phyloP scores from a whole-genome alignment of 2,113 vertebrate species.

The Aspiorhynchus laticeps region DNA sequence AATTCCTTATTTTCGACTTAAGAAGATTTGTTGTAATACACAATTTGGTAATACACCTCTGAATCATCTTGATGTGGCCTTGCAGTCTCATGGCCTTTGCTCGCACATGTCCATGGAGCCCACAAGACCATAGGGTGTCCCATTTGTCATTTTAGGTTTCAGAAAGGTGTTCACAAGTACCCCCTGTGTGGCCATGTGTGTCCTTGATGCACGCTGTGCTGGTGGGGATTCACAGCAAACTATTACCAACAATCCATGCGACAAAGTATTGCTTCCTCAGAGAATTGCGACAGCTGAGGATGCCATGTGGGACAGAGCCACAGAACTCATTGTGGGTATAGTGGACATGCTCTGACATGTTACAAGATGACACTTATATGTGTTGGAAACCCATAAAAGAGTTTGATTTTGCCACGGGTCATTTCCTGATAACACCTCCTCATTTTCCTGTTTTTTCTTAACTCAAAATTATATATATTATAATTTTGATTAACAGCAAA shows the following conservation, averaged over 20 bases:
- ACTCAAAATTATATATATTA: too few relatives aligned
- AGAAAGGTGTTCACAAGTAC: background rate
- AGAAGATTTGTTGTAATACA: too few relatives aligned
- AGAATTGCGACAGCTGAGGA: background rate
- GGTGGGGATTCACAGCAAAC: background rate
- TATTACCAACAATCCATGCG: background rate
- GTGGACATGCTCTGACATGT: background rate
- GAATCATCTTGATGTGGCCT: background rate
- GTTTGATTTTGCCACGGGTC: background rate
- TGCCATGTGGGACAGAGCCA: background rate
- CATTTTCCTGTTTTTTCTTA: slow-evolving; percentile 20
- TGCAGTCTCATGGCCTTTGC: background rate
- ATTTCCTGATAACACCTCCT: background rate
- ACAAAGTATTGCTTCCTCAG: background rate
- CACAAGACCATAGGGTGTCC: background rate
- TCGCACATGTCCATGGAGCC: background rate
- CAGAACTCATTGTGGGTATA: background rate
- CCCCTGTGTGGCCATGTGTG: background rate
- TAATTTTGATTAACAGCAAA: slow-evolving; percentile 58
- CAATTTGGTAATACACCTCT: background rate
- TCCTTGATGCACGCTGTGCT: background rate
- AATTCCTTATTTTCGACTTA: too few relatives aligned
- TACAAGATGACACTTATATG: background rate
- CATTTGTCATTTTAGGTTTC: slow-evolving; percentile 5
- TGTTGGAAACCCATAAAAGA: background rate